Evolutionary conservation across 2,888 invertebrate genomes (phyloP), one percentile per base, ranked within the genome.

Genomic region (Brachypterus glaber): DNA sequence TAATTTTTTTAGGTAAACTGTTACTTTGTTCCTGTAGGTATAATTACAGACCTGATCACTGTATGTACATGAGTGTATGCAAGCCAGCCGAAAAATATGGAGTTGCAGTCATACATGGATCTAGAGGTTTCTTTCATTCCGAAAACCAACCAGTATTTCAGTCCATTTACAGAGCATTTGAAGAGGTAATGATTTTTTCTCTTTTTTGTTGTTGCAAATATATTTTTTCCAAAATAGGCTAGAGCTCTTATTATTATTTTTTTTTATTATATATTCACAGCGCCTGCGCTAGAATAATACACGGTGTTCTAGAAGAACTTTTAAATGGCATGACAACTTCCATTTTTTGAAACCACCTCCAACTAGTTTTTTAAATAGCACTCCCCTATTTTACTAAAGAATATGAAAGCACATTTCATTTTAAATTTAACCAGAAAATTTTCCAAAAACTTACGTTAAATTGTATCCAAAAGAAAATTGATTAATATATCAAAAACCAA

Each of bases 1-100:
- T n/a, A n/a, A n/a, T n/a, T n/a, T 26, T 60, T 71, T 53, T 63
- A 76, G 84, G 82, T 47, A 82, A 83, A 52, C 71, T 95, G 37
- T 79, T 76, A 49, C 70, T 85, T 39, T 79, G 88, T 59, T 74
- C 84, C 1, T 96, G 95, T 59, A 75, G 84, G 43, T 90, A 82
- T 68, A 96, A 96, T 66, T 95, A 85, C 66, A 79, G 95, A 33
- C 82, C 92, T 1, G 95, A 96, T 67, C 95, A 95, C 64, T 96
- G 96, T 64, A 89, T 90, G 85, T 96, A 95, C 59, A 86, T 84
- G 66, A 87, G 83, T 59, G 82, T 87, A 3, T 95, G 95, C 63
- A 73, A 77, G 32, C 46, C 51, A 13, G 60, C 58, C 0, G 76
- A 82, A 41, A 63, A 69, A 35, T 62, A 72, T 17, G 95, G 93